Percentiles rank a stretch among this genome's conserved stretches.
phyloP scores from a whole-genome alignment of 2,888 invertebrate species.

The Cecidostiba fungosa region DNA sequence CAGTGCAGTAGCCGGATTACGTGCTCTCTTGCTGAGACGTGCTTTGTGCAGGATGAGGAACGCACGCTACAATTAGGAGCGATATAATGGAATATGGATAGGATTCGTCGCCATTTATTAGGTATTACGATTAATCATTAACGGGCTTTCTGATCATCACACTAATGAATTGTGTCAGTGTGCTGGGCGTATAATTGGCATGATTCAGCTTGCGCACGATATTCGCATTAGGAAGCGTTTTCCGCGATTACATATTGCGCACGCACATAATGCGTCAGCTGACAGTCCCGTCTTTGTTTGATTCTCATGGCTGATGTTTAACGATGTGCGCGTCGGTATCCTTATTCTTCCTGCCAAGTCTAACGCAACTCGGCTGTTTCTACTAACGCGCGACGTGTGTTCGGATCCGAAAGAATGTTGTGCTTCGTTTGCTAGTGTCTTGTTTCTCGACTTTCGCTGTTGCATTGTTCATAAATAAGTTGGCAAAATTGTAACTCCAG shows the following conservation, averaged over 20 bases:
- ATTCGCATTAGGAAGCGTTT: slow-evolving; percentile 30
- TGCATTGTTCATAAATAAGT: too few species aligned
- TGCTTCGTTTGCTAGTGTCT: too few species aligned
- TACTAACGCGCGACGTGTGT: not conserved
- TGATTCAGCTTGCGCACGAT: not conserved
- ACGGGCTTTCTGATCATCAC: too few species aligned
- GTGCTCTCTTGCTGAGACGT: not conserved
- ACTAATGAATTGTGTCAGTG: not conserved
- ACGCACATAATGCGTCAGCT: not conserved
- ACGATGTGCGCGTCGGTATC: not conserved
- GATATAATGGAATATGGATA: too few species aligned
- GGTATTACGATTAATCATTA: too few species aligned
- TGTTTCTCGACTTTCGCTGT: too few species aligned
- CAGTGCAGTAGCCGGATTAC: not conserved
- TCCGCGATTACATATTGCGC: not conserved
- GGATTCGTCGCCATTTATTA: too few species aligned
- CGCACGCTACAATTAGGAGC: too few species aligned
- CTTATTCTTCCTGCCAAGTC: not conserved
- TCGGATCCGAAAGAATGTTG: not conserved
- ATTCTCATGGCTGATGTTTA: slow-evolving; percentile 18
- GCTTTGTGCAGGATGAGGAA: too few species aligned
- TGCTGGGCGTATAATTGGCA: not conserved
- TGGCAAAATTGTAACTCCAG: too few species aligned
- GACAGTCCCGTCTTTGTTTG: slow-evolving; percentile 4
- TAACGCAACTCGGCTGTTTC: slow-evolving; percentile 9